phyloP scores from a whole-genome alignment of 2,797 vertebrate species.

The Enteromius fasciolatus region DNA sequence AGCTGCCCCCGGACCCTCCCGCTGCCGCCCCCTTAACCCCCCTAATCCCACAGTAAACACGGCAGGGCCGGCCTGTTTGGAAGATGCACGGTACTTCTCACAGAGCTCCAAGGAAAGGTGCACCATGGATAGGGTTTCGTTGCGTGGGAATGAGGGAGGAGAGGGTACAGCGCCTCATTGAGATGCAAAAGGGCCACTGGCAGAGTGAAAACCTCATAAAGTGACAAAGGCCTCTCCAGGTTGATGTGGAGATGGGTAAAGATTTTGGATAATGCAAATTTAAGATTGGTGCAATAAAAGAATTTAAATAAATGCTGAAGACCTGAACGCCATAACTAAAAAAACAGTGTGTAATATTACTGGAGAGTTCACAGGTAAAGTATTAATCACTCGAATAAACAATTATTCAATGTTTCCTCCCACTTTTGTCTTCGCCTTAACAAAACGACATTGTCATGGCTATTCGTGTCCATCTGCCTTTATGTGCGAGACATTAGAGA shows the following conservation, averaged over 20 bases:
- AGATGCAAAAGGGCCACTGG: slow-evolving; percentile 65
- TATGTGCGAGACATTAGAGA: slow-evolving; percentile 47
- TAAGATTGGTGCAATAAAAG: slow-evolving; percentile 4
- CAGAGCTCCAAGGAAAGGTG: slow-evolving; percentile 67
- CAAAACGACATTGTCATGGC: slow-evolving; percentile 88
- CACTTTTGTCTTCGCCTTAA: slow-evolving; percentile 86
- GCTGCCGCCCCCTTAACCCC: slow-evolving; percentile 61
- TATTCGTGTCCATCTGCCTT: slow-evolving; percentile 81
- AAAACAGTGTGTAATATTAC: slow-evolving; percentile 24
- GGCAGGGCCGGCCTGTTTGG: slow-evolving; percentile 78
- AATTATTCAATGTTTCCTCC: slow-evolving; percentile 80
- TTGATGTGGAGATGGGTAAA: slow-evolving; percentile 56
- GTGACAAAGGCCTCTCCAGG: slow-evolving; percentile 62
- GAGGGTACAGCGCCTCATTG: slow-evolving; percentile 52
- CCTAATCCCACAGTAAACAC: slow-evolving; percentile 90
- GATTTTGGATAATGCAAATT: slow-evolving; percentile 38
- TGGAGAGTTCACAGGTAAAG: slow-evolving; percentile 35
- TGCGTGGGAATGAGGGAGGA: slow-evolving; percentile 70
- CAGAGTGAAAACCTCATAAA: slow-evolving; percentile 60
- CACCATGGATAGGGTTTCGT: slow-evolving; percentile 57
- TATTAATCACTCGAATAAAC: background rate
- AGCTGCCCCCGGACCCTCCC: slow-evolving; percentile 69
- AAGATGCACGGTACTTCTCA: slow-evolving; percentile 69
- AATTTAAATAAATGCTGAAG: slow-evolving; percentile 31
- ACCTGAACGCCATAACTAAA: background rate